phyloP scores from a whole-genome alignment of 2,797 vertebrate species.

The Centroberyx gerrardi region DNA sequence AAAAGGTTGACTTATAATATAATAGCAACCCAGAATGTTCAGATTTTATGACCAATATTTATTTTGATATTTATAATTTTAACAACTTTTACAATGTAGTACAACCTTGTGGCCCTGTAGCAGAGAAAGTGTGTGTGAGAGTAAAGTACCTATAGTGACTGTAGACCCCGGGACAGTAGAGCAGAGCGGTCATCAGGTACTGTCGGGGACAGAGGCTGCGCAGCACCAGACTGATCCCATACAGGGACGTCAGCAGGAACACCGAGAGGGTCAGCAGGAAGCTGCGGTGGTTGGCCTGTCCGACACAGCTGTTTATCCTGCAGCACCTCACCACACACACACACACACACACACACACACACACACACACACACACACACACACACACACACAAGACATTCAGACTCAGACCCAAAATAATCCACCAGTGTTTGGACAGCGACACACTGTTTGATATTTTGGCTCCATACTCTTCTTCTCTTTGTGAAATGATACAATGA shows the following conservation, averaged over 20 bases:
- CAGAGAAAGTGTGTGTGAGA: background rate
- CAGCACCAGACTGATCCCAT: slow-evolving; percentile 93
- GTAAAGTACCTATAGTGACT: slow-evolving; percentile 86
- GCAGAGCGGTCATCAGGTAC: slow-evolving; percentile 86
- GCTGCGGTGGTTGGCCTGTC: slow-evolving; percentile 93
- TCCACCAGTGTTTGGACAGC: too few relatives aligned
- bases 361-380: background rate
- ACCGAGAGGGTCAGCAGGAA: slow-evolving; percentile 93
- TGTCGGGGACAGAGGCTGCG: slow-evolving; percentile 89
- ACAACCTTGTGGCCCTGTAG: too few relatives aligned
- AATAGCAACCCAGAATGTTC: too few relatives aligned
- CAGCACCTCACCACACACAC: slow-evolving; percentile 66
- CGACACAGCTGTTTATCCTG: slow-evolving; percentile 99
- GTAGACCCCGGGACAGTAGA: slow-evolving; percentile 97
- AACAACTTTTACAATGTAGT: too few relatives aligned
- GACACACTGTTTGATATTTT: too few relatives aligned
- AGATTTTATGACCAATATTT: too few relatives aligned
- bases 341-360: slow-evolving; percentile 18
- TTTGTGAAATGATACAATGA: too few relatives aligned
- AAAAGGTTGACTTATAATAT: too few relatives aligned
- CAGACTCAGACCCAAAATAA: slow-evolving; percentile 3
- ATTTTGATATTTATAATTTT: too few relatives aligned
- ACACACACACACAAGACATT: background rate
- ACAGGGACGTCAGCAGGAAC: slow-evolving; percentile 93
- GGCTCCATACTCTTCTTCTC: too few relatives aligned